Conservation (phyloP, 2,888 invertebrate genomes). For the Cistogaster globosa region DNA sequence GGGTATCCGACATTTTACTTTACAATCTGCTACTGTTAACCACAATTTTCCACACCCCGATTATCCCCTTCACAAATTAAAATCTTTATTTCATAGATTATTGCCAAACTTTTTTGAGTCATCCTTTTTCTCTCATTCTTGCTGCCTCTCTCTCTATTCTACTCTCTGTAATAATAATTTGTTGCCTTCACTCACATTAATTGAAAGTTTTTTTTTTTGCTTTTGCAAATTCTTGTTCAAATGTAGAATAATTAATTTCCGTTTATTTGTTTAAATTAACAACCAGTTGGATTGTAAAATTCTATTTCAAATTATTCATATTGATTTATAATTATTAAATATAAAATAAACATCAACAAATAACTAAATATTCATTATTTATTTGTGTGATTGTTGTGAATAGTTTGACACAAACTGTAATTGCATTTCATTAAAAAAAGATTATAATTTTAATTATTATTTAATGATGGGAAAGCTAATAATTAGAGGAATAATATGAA, state of each 20-base stretch:
- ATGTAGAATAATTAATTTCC: constrained; percentile 30
- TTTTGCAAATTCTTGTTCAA: constrained; percentile 9
- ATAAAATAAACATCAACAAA: background rate
- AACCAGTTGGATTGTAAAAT: background rate
- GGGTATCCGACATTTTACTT: no score
- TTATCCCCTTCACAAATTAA: no score
- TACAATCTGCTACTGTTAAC: no score
- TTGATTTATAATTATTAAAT: constrained; percentile 23
- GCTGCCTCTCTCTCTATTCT: background rate
- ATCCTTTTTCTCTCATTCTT: background rate
- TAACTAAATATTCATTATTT: constrained; percentile 8
- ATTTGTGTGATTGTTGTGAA: background rate
- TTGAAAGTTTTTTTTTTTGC: constrained; percentile 1
- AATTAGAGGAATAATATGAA: background rate
- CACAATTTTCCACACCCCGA: no score
- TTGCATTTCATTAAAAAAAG: background rate
- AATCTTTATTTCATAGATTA: no score
- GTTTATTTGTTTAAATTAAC: constrained; percentile 15
- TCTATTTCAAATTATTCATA: constrained; percentile 1
- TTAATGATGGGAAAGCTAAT: constrained; percentile 40
- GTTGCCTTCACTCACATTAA: background rate
- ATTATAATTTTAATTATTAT: constrained; percentile 5
- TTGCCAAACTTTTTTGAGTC: no score
- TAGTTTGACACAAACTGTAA: constrained; percentile 24
- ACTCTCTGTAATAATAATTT: background rate